Conservation (phyloP, 1,140 invertebrate species). For the Drosophila grimshawi region DNA sequence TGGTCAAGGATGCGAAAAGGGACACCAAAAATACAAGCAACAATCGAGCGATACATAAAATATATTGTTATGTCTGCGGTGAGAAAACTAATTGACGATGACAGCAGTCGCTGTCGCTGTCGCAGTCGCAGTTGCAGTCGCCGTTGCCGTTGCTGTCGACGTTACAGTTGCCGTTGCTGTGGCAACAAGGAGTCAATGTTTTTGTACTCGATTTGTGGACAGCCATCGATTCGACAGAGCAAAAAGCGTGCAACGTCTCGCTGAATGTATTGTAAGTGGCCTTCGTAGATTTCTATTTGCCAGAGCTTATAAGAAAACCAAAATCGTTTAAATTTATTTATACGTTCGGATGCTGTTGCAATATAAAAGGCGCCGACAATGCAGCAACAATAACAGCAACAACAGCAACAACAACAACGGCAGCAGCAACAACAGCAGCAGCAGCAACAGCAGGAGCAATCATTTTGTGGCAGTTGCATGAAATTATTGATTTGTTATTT, state of each 20-base stretch:
- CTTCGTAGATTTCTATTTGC: constrained; percentile 64
- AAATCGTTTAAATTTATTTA: constrained; percentile 72
- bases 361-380: constrained; percentile 68
- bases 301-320: constrained; percentile 43
- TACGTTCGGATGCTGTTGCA: constrained; percentile 40
- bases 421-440: constrained; percentile 26
- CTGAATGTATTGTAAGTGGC: constrained; percentile 49
- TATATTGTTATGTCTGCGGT: constrained; percentile 74
- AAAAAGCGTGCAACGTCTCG: constrained; percentile 26
- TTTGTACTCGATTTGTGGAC: constrained; percentile 31
- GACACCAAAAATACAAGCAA: constrained; percentile 29
- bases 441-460: constrained; percentile 43
- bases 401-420: constrained; percentile 21
- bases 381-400: constrained; percentile 32
- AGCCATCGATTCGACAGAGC: constrained; percentile 29
- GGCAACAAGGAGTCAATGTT: constrained; percentile 27
- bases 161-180: constrained; percentile 5
- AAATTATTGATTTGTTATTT: constrained; percentile 75
- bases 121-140: not conserved
- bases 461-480: constrained; percentile 61
- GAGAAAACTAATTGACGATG: constrained; percentile 78
- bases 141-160: not conserved
- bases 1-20: constrained; percentile 41
- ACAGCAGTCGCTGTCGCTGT: constrained; percentile 42
- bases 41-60: constrained; percentile 63